These are phyloP conservation scores for Amphiprion ocellaris DNA, from an alignment of 2,113 vertebrate species.

Conservation along the genomic window DNA sequence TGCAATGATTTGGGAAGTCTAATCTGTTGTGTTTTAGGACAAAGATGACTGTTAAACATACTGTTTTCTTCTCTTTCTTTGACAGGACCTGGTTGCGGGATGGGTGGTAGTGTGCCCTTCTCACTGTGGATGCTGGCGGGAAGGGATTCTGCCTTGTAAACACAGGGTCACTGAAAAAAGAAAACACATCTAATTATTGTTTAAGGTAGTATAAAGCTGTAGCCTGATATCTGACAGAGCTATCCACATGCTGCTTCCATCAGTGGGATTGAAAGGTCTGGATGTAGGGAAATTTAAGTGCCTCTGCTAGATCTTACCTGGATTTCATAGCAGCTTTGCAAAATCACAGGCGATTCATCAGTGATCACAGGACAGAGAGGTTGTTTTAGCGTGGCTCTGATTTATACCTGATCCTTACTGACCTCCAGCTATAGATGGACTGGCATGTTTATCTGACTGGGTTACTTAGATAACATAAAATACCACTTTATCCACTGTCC, in stretches of 20 bases:
- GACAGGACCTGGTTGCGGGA: slow-evolving; percentile 63
- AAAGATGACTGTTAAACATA: slow-evolving; percentile 31
- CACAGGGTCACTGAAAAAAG: slow-evolving; percentile 71
- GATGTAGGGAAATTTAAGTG: too few species aligned
- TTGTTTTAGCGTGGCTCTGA: not conserved
- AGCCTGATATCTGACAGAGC: too few species aligned
- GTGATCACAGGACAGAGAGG: not conserved
- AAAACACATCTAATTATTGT: not conserved
- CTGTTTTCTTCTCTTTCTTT: slow-evolving; percentile 74
- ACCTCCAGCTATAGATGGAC: not conserved
- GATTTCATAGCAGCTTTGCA: slow-evolving; percentile 72
- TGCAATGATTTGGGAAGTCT: not conserved
- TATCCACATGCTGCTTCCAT: too few species aligned
- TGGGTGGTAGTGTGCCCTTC: slow-evolving; percentile 72
- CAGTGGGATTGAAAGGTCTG: too few species aligned
- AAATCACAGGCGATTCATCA: not conserved
- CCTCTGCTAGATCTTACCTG: slow-evolving; percentile 69
- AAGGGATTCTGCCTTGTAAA: slow-evolving; percentile 80
- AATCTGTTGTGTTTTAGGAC: not conserved
- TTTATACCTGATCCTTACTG: not conserved
- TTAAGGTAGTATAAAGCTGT: not conserved
- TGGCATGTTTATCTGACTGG: not conserved
- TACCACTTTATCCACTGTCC: not conserved
- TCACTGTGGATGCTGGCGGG: slow-evolving; percentile 47
- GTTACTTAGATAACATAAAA: not conserved